Evolutionary conservation across 2,113 vertebrate genomes (phyloP), one percentile per base, ranked within the genome.

Genomic region (Tinamus guttatus): DNA sequence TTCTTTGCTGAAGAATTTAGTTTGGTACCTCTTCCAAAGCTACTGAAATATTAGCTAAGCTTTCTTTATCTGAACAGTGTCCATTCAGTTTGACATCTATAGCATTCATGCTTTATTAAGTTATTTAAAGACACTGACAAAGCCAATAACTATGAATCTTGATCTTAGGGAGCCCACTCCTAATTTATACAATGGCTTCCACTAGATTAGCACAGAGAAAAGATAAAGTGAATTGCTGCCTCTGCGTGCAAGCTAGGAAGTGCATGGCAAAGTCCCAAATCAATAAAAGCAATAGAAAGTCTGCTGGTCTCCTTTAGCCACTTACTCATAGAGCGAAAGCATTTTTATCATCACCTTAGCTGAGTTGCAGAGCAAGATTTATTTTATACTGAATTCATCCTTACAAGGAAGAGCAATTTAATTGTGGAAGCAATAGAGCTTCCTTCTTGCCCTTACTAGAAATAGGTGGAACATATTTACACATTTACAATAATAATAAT

Each of bases 181-280:
- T 71, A 95, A 89, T 96, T 83, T 94, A 43, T 93, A 83, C 75
- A 78, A 78, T 63, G 73, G 52, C 80, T 95, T 94, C 88, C 40
- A 73, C 58, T 90, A 89, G 47, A 91, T 84, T 85, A 87, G 58
- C 73, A 60, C 63, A 92, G 78, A 78, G 78, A n/a, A 91, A 88
- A 91, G 78, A 91, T 91, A 93, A 95, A 92, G 63, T 36, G 41
- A 90, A 94, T 94, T 85, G 74, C 78, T 95, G 62, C 54, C 18
- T 76, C 81, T 77, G 15, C 90, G 62, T 79, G 87, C 79, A 87
- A 94, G 68, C 56, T 79, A 78, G 59, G 87, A 34, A 63, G 73
- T 49, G 16, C 49, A 67, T 14, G 87, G 41, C 74, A 82, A 78
- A 95, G 34, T 43, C 52, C 16, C 1, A 93, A 91, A 95, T 94